phyloP scores from a whole-genome alignment of 2,888 invertebrate genomes.

The Calameuta pallipes region DNA sequence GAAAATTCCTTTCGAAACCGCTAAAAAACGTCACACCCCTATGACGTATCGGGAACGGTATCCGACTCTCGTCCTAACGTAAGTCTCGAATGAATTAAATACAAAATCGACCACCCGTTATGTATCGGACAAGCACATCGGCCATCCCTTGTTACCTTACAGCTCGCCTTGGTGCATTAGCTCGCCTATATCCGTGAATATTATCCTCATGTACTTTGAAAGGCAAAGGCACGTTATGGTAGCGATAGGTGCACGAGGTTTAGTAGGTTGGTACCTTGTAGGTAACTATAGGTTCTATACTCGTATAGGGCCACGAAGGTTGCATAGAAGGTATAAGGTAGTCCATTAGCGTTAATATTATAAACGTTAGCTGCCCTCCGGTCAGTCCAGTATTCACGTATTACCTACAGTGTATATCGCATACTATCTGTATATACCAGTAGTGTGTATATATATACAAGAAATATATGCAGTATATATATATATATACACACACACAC shows the following conservation, averaged over 20 bases:
- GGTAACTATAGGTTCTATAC: neutral
- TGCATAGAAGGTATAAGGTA: conserved; percentile 65
- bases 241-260: conserved; percentile 37
- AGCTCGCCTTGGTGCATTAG: conserved; percentile 62
- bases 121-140: neutral
- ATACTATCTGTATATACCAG: neutral
- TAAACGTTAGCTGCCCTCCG: conserved; percentile 66
- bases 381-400: conserved; percentile 56
- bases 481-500: no score
- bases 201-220: conserved; percentile 53
- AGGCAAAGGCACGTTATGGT: conserved; percentile 29
- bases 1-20: neutral
- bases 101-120: neutral
- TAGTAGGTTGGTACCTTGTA: conserved; percentile 20
- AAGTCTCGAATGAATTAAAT: neutral
- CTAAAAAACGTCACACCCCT: neutral
- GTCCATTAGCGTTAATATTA: conserved; percentile 67
- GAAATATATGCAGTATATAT: conserved; percentile 20
- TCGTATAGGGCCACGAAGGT: conserved; percentile 16
- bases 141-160: conserved; percentile 15
- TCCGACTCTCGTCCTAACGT: neutral
- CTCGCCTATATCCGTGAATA: conserved; percentile 64
- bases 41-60: neutral
- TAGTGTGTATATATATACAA: conserved; percentile 10
- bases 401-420: conserved; percentile 28